Evolutionary conservation across 2,797 vertebrate species (phyloP).

Genomic region (Podarcis lilfordi): DNA sequence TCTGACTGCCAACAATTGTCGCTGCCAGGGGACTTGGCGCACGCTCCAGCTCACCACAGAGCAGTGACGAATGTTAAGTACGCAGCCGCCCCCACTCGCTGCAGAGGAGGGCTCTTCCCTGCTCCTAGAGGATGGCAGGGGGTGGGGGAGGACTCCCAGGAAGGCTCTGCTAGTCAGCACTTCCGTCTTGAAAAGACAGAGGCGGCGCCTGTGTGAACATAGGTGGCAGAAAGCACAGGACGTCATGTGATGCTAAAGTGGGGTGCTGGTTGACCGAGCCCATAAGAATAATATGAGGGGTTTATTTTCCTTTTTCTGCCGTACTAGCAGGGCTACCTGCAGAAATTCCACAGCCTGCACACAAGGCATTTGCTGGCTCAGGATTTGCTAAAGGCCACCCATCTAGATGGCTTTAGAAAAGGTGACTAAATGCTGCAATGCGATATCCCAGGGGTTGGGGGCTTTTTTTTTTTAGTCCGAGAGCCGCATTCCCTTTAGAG

Average conservation of each 20-base stretch:
- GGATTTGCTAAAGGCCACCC: not conserved
- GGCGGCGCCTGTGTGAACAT: too few relatives aligned
- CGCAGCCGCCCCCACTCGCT: conserved; percentile 12
- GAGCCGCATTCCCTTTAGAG: too few relatives aligned
- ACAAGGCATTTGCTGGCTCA: not conserved
- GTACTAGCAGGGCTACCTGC: too few relatives aligned
- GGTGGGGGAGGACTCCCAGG: conserved; percentile 63
- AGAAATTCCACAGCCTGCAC: not conserved
- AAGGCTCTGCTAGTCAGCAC: conserved; percentile 18
- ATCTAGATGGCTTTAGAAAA: too few relatives aligned
- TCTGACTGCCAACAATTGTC: conserved; percentile 69
- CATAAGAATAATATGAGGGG: not conserved
- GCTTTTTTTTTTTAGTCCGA: too few relatives aligned
- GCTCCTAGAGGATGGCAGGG: not conserved
- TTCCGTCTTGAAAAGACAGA: too few relatives aligned
- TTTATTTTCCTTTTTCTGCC: too few relatives aligned
- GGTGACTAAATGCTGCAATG: not conserved
- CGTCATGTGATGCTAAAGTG: too few relatives aligned
- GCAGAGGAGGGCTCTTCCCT: conserved; percentile 45
- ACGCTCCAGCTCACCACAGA: conserved; percentile 60
- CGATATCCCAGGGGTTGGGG: not conserved
- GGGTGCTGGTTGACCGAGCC: not conserved
- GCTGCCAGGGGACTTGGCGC: conserved; percentile 64
- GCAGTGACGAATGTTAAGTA: conserved; percentile 59
- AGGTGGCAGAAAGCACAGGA: not conserved